Evolutionary conservation across 92 coral and sea anemone genomes (phyloP).

Genomic region (Scolanthus callimorphus): DNA sequence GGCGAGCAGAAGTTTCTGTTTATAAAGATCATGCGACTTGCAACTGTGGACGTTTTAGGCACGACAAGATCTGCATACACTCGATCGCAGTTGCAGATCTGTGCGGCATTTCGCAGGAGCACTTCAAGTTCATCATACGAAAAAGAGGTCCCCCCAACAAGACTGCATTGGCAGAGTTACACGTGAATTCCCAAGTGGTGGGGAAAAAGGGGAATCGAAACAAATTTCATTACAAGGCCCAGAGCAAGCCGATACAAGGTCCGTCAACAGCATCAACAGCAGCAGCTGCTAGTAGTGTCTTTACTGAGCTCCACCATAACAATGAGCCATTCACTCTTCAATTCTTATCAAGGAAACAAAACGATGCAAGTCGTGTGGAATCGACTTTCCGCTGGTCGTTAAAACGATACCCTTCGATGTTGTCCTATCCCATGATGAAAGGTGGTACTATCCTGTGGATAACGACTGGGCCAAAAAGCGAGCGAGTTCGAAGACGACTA

Average conservation of each 20-base stretch:
- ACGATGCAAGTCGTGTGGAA: too few relatives aligned
- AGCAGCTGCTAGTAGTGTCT: not conserved
- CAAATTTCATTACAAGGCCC: conserved; percentile 3
- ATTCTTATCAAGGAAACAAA: not conserved
- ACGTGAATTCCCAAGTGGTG: conserved; percentile 4
- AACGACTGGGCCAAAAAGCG: too few relatives aligned
- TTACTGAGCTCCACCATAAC: conserved; percentile 8
- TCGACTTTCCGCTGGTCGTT: too few relatives aligned
- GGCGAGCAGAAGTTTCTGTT: conserved; percentile 1
- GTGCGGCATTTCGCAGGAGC: not conserved
- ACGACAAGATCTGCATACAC: conserved; percentile 3
- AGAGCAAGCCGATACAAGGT: too few relatives aligned
- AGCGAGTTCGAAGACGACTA: too few relatives aligned
- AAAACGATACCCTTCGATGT: too few relatives aligned
- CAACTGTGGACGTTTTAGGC: conserved; percentile 10
- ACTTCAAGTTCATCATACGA: not conserved
- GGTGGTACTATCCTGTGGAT: too few relatives aligned
- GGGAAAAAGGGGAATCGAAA: conserved; percentile 7
- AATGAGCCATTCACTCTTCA: conserved; percentile 4
- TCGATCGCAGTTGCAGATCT: conserved; percentile 1
- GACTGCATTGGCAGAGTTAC: too few relatives aligned
- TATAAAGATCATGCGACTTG: conserved; percentile 7
- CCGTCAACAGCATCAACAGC: too few relatives aligned
- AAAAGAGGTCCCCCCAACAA: too few relatives aligned
- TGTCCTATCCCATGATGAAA: too few relatives aligned